Conservation (phyloP, 1,140 invertebrate genomes). For the Drosophila funebris region DNA sequence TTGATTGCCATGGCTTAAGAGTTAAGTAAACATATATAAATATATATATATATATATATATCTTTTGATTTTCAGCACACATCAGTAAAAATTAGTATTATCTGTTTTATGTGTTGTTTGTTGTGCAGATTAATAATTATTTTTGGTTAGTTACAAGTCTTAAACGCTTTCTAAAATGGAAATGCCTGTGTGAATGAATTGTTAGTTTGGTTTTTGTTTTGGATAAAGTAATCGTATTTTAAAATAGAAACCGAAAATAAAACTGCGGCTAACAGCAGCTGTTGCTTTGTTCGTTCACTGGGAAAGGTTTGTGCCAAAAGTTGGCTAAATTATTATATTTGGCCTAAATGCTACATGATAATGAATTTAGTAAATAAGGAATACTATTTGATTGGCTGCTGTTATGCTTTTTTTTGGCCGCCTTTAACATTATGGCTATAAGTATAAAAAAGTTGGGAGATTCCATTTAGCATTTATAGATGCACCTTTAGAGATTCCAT, state of each 20-base stretch:
- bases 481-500: conserved; percentile 90
- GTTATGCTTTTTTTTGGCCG: conserved; percentile 60
- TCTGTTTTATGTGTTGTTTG: conserved; percentile 33
- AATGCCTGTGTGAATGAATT: conserved; percentile 54
- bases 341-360: conserved; percentile 63
- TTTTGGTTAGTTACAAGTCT: conserved; percentile 83
- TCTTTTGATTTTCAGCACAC: conserved; percentile 46
- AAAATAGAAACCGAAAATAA: conserved; percentile 16
- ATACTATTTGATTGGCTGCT: conserved; percentile 61
- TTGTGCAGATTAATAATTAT: conserved; percentile 68
- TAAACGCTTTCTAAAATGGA: conserved; percentile 71
- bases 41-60: conserved; percentile 26
- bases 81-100: conserved; percentile 8
- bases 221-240: neutral
- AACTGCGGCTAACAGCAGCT: conserved; percentile 43
- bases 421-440: conserved; percentile 61
- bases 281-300: conserved; percentile 69
- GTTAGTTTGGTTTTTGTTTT: conserved; percentile 54
- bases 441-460: conserved; percentile 54
- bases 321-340: conserved; percentile 58
- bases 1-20: conserved; percentile 2
- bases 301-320: conserved; percentile 33
- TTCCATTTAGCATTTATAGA: conserved; percentile 68
- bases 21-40: conserved; percentile 1
- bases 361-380: conserved; percentile 38